Evolutionary conservation across 2,888 invertebrate genomes (phyloP).

Genomic region (Amiota mariae): DNA sequence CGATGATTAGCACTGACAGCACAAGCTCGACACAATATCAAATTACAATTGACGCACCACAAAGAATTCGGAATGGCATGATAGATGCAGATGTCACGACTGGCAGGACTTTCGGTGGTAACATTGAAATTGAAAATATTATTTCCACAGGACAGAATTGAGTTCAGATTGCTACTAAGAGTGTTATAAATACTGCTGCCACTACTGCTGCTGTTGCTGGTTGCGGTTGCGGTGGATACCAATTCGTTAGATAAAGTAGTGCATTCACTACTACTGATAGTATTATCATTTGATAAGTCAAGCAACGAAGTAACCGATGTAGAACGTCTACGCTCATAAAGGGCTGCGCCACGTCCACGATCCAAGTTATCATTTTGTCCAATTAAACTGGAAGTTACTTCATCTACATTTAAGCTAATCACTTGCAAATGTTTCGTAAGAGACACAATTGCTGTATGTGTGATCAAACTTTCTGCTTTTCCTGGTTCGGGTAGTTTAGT

Average conservation of each 20-base stretch:
- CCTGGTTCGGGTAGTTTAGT: constrained; percentile 81
- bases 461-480: constrained; percentile 79
- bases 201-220: constrained; percentile 26
- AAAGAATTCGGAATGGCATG: constrained; percentile 83
- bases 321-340: constrained; percentile 45
- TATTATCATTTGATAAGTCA: constrained; percentile 32
- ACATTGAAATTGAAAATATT: constrained; percentile 38
- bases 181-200: constrained; percentile 12
- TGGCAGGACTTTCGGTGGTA: constrained; percentile 42
- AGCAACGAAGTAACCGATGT: constrained; percentile 48
- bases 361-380: background rate
- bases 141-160: constrained; percentile 34
- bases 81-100: constrained; percentile 79
- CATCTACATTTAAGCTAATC: constrained; percentile 71
- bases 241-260: background rate
- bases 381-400: background rate
- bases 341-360: constrained; percentile 16
- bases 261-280: background rate
- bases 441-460: constrained; percentile 80
- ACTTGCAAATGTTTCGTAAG: constrained; percentile 78
- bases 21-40: constrained; percentile 80
- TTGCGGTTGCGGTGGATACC: background rate
- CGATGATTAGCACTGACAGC: constrained; percentile 80
- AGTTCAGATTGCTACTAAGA: constrained; percentile 14
- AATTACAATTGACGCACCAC: constrained; percentile 82